These are phyloP conservation scores for Pachyuromys duprasi DNA, from an alignment of 2,797 vertebrate species.

Conservation along the genomic window DNA sequence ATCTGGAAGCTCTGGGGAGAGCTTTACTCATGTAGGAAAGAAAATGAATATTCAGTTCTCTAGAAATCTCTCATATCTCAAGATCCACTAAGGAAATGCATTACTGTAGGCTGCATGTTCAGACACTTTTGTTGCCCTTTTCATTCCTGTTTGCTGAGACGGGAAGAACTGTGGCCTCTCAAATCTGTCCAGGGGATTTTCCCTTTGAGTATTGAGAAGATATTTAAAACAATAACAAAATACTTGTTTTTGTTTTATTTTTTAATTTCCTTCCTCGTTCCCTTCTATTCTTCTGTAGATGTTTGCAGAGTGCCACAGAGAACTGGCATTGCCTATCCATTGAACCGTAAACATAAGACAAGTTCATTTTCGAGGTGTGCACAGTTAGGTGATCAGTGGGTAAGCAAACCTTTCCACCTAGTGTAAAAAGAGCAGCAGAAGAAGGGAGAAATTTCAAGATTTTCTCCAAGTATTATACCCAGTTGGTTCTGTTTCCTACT, in stretches of 20 bases:
- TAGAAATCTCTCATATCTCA: conserved; percentile 23
- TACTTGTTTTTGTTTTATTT: not conserved
- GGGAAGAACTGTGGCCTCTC: not conserved
- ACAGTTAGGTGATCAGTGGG: too few species aligned
- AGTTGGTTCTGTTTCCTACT: not conserved
- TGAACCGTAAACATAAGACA: not conserved
- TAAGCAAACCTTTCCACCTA: not conserved
- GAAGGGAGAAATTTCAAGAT: not conserved
- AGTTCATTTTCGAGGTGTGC: not conserved
- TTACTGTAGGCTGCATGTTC: not conserved
- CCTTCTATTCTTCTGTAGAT: not conserved
- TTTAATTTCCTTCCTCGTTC: not conserved
- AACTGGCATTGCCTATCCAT: not conserved
- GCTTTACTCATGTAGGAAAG: conserved; percentile 17
- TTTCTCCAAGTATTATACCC: not conserved
- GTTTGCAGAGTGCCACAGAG: not conserved
- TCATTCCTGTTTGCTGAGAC: not conserved
- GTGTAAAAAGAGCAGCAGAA: not conserved
- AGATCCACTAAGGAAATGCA: not conserved
- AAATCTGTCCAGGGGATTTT: not conserved
- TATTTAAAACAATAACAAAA: too few species aligned
- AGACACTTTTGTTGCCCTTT: not conserved
- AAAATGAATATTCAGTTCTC: conserved; percentile 55
- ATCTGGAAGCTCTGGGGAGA: not conserved
- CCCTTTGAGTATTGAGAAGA: not conserved